phyloP scores from a whole-genome alignment of 2,113 vertebrate species.

The Sarotherodon lohbergeri region DNA sequence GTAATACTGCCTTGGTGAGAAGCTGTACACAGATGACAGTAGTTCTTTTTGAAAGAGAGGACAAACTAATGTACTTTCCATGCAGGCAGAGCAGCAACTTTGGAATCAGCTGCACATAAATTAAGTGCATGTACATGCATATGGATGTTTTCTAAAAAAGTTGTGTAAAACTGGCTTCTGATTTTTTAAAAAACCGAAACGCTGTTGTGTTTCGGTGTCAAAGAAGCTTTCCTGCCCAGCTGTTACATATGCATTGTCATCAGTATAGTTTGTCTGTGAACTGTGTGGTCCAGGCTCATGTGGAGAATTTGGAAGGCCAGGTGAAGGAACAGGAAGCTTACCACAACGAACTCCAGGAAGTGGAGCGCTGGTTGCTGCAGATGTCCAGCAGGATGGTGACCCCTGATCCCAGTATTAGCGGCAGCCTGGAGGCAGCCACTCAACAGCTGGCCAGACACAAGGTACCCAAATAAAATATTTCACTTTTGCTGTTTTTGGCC shows the following conservation, averaged over 20 bases:
- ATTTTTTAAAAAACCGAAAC: accelerated
- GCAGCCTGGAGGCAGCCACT: slow-evolving; percentile 85
- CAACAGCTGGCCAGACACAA: slow-evolving; percentile 94
- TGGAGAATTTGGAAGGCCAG: slow-evolving; percentile 78
- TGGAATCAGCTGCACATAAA: neutral
- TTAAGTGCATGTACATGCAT: neutral
- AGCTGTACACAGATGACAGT: neutral
- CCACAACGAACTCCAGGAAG: slow-evolving; percentile 87
- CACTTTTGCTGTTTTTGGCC: neutral
- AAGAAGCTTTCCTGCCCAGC: neutral
- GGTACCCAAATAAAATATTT: slow-evolving; percentile 64
- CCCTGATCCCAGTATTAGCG: slow-evolving; percentile 80
- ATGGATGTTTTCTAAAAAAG: neutral
- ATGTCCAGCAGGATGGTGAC: slow-evolving; percentile 92
- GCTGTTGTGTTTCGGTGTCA: neutral
- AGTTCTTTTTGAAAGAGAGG: neutral
- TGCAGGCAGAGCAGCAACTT: neutral
- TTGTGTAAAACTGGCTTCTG: neutral
- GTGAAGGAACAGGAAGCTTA: slow-evolving; percentile 93
- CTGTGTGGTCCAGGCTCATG: slow-evolving; percentile 68
- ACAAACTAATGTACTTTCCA: neutral
- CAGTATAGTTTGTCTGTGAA: neutral
- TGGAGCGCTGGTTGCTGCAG: slow-evolving; percentile 93
- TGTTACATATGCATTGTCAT: neutral
- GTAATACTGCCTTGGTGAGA: slow-evolving; percentile 77